Percentiles rank a stretch among this genome's conserved stretches.
phyloP scores from a whole-genome alignment of 92 coral and sea anemone genomes.

The Heteractis magnifica region DNA sequence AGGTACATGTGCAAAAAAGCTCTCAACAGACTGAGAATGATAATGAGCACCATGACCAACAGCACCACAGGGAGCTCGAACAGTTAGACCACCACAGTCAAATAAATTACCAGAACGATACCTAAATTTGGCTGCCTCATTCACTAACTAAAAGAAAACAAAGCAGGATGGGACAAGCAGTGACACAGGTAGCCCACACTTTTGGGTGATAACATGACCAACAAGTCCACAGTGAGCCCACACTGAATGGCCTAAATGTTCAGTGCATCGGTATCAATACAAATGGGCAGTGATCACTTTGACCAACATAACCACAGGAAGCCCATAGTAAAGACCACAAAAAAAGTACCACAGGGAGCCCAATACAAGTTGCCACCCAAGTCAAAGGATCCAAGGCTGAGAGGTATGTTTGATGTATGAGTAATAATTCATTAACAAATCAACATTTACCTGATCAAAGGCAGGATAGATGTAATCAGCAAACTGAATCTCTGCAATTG shows the following conservation, averaged over 20 bases:
- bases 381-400: no score
- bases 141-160: conserved; percentile 55
- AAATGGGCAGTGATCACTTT: not conserved
- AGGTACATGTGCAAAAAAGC: conserved; percentile 92
- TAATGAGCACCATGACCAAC: conserved; percentile 98
- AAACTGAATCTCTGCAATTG: conserved; percentile 98
- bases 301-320: not conserved
- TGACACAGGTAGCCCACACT: not conserved
- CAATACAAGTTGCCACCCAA: no score
- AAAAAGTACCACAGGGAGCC: no score
- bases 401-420: no score
- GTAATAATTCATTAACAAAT: not conserved
- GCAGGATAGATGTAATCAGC: conserved; percentile 98
- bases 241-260: no score
- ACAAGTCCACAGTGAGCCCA: not conserved
- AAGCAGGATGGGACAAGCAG: not conserved
- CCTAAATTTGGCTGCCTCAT: conserved; percentile 90
- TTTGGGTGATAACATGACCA: not conserved
- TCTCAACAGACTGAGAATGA: conserved; percentile 96
- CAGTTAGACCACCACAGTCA: conserved; percentile 92
- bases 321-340: not conserved
- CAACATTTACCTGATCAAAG: conserved; percentile 81
- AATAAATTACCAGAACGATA: conserved; percentile 94
- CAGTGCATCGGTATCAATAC: no score
- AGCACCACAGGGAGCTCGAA: conserved; percentile 98